Evolutionary conservation across 2,888 invertebrate genomes (phyloP), one percentile per base, ranked within the genome.

Genomic region (Meliscaeva auricollis): DNA sequence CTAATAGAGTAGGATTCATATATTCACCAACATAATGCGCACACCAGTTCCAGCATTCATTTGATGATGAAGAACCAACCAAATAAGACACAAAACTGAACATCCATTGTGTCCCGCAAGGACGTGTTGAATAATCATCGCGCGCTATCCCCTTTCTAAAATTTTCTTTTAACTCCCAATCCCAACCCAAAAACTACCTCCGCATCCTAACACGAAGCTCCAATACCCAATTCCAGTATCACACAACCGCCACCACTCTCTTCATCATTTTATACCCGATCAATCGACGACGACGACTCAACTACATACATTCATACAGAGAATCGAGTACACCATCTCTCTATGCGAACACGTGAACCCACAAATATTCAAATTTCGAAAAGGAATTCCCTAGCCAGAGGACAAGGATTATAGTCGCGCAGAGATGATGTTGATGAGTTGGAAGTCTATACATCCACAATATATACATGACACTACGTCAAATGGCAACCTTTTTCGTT

Each of bases 331-430:
- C 15, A 22, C 44, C 48, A 30, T 75, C 30, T 66, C 20, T 66
- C 73, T 69, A 58, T 79, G 60, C 79, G 81, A 90, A 90, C 90
- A 90, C 90, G 90, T 90, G 89, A 90, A 90, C 89, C 90, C 90
- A 89, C 89, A 90, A 84, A 85, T 87, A 89, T 89, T 89, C 88
- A 89, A 89, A 89, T 89, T 92, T 91, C 90, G 89, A 90, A 91
- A 89, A 90, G 89, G 89, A 90, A 92, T 91, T 91, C 91, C 91
- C 91, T 88, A 87, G 90, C 81, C 89, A 88, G 89, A 90, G 89
- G 88, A 90, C 90, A 90, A 89, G 90, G 90, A 90, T 90, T 90
- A 90, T 90, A 89, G 90, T 89, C 90, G 90, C 90, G 90, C 82
- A 82, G 79, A 74, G 74, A 77, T 85, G 87, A 75, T 84, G 78